Base-by-base conservation (phyloP, 2,888 invertebrate species). In the Stenoptilia bipunctidactyla region DNA sequence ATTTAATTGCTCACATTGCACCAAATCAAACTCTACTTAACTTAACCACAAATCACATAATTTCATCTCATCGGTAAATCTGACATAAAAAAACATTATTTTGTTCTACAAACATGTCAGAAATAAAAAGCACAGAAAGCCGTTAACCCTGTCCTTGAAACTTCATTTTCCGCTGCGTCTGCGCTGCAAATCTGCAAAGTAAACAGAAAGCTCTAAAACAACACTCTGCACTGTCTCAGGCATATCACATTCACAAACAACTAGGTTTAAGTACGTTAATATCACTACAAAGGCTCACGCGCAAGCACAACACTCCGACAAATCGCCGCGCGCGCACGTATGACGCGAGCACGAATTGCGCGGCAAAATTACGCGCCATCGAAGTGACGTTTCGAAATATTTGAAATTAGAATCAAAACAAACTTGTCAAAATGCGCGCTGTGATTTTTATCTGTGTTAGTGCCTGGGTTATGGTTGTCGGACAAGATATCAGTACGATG, bases 401-500 rank as follows among this genome's bases (percentile, higher is more conserved):
- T n/a, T n/a, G n/a, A n/a, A n/a, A n/a, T n/a, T n/a, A n/a, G n/a
- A 9, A 14, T 13, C 14, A 4, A 13, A 34, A 6, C 13, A 5
- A 14, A 34, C 13, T 2, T 13, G 41, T 45, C 47, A 69, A 66
- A 62, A 76, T 76, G 74, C 65, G 61, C 55, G 54, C 53, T 44
- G 62, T 74, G 62, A 41, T 73, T 25, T 53, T 66, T 20, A 41
- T 75, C 1, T 66, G 64, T 66, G 64, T 66, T 43, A 63, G 62
- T 58, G 58, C 63, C 49, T 37, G 41, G 20, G 59, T 51, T 41
- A 51, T 43, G 14, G 75, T 65, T 45, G 53, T 58, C 30, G 70
- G 64, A 39, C 80, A 82, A 51, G 66, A 76, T 42, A 43, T 62
- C 2, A 70, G 65, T 30, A 55, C 65, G 8, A 71, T 76, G 66